Evolutionary conservation across 2,888 invertebrate genomes (phyloP), one percentile per base, ranked within the genome.

Genomic region (Resseliella maxima): DNA sequence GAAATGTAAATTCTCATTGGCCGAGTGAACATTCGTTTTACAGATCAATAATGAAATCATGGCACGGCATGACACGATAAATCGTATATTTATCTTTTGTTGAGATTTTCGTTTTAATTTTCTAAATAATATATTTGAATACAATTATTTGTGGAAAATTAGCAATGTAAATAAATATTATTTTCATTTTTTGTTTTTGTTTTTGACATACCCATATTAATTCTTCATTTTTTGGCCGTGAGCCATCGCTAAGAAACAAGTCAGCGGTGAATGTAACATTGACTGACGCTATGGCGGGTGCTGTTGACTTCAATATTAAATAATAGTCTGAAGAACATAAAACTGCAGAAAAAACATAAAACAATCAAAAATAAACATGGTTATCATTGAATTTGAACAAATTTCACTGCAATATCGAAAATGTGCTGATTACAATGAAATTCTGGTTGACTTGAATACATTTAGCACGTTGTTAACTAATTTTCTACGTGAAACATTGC

Each of bases 281-380:
- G 5, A 94, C 94, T 35, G 96, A 96, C 86, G 93, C 91, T 24
- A 96, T 94, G n/a, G 94, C 93, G 85, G 95, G 94, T 12, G 94
- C 94, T 90, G 95, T 93, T 87, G 93, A 93, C 18, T 91, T 91
- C 87, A 96, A 89, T 86, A 91, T 90, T 85, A 95, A 92, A 88
- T 89, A 87, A 88, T 91, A 92, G 0, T 85, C 46, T 18, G 8
- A 6, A n/a, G 41, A 85, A 41, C n/a, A 41, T 10, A 41, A n/a
- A 72, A 12, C 72, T 72, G 35, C n/a, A 15, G n/a, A n/a, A n/a
- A n/a, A n/a, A n/a, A n/a, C n/a, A n/a, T n/a, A n/a, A n/a, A n/a
- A n/a, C n/a, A n/a, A n/a, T n/a, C n/a, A n/a, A 50, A 50, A 21
- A 41, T 8, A 41, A 41, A 41, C 5, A 41, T 50, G 10, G n/a